Evolutionary conservation across 2,797 vertebrate genomes (phyloP), one percentile per base, ranked within the genome.

Genomic region (Hoplostethus atlanticus): DNA sequence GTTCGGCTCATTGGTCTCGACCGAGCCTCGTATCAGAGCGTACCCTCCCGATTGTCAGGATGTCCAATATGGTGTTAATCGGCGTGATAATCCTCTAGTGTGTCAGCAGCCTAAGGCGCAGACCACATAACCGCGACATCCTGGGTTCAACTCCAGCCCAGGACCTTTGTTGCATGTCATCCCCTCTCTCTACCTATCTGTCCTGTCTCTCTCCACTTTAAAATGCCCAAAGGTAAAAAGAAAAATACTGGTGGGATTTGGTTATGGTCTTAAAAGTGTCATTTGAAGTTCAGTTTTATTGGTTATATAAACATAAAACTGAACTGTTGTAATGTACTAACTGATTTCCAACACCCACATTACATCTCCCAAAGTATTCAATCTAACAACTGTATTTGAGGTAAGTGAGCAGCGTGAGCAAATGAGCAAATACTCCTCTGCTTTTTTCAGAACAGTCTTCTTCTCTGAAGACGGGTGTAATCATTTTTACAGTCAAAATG

Each of bases 401-500:
- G 42, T 71, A 73, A 71, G 47, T 6, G 1, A 48, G 16, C n/a
- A 46, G 28, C 46, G 6, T 4, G 61, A 58, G 28, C 62, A 60
- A 72, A 74, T 51, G 30, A 84, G 44, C 47, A 65, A 67, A 73
- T 59, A 16, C 16, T 48, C 48, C 6, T 66, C 12, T 28, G 36
- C 64, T 74, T 59, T 47, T 53, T 17, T 38, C 42, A 52, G 64
- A 77, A 60, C n/a, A 7, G 25, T 25, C 71, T 21, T 28, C 51
- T 64, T 52, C 10, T 58, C 16, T 51, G 3, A 66, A 59, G 76
- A 69, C 30, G 10, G 48, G 8, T 57, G 61, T 31, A 71, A 76
- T 40, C 47, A 69, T 75, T 38, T 46, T 52, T 69, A 46, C n/a
- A 59, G 54, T 64, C 47, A 25, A 10, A 80, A 59, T 76, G 25